These are phyloP conservation scores for Fundulus diaphanus DNA, from an alignment of 2,797 vertebrate species.

Conservation along the genomic window DNA sequence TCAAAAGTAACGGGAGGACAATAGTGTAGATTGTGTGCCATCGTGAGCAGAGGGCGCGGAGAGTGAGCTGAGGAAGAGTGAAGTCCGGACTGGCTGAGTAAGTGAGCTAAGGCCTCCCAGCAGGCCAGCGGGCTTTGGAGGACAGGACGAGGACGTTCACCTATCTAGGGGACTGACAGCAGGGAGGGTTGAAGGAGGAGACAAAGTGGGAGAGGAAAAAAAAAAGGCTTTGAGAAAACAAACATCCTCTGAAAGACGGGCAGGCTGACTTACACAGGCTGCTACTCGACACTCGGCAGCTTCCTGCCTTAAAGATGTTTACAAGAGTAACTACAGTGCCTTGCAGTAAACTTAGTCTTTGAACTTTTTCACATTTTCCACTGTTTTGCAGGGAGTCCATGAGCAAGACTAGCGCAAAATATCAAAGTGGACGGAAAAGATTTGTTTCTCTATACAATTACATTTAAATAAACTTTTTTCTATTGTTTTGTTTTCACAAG, in stretches of 20 bases:
- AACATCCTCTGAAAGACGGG: conserved; percentile 49
- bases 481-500: background rate
- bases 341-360: background rate
- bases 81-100: conserved; percentile 63
- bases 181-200: background rate
- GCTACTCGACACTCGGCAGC: conserved; percentile 28
- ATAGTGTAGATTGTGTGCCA: conserved; percentile 56
- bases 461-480: background rate
- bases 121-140: conserved; percentile 63
- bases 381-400: background rate
- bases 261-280: conserved; percentile 25
- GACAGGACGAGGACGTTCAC: conserved; percentile 61
- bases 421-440: background rate
- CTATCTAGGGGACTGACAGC: conserved; percentile 60
- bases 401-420: background rate
- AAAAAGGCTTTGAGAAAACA: conserved; percentile 11
- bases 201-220: background rate
- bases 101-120: conserved; percentile 56
- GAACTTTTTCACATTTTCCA: background rate
- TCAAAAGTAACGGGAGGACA: conserved; percentile 53
- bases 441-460: background rate
- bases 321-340: conserved; percentile 33
- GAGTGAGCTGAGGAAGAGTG: conserved; percentile 47
- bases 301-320: conserved; percentile 52
- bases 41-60: conserved; percentile 30